Evolutionary conservation across 2,888 invertebrate species (phyloP), one percentile per base, ranked within the genome.

Genomic region (Lithophane leautieri): DNA sequence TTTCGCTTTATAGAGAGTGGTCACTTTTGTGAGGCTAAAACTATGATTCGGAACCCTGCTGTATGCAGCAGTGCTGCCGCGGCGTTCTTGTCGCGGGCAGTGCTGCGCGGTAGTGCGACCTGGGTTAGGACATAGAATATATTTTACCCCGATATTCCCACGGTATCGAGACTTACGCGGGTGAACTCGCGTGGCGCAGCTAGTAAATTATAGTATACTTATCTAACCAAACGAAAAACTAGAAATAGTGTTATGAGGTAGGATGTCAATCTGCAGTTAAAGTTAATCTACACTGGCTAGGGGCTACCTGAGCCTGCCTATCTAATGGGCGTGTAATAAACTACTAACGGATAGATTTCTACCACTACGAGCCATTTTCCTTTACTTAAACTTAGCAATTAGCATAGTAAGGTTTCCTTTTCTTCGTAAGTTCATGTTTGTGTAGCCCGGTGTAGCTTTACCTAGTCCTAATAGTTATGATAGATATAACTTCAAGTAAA

Each of bases 291-390:
- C 12, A 16, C 14, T 54, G 34, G 6, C 14, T 19, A 42, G 28
- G 52, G 62, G 78, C 12, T 72, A 50, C 14, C 6, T 28, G 63
- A 52, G n/a, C 47, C 28, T 47, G 12, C n/a, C 14, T 60, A 16
- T 47, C 52, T 65, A 76, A 82, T 61, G 0, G 19, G 7, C 7
- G 22, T 3, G 22, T 76, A 50, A 76, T 76, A 52, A 54, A 78
- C 50, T 50, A 8, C 66, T 14, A 50, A 11, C 58, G 42, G 22
- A 67, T 56, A 66, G 42, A 76, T 82, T 44, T 82, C 50, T 63
- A 77, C 3, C 0, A n/a, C 34, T 8, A 19, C 34, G 14, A 62
- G 28, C 19, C 2, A 52, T 63, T 75, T 81, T 44, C 54, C 7
- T 40, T 42, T 62, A 47, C 16, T 22, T 25, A 16, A n/a, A 19